Evolutionary conservation across 1,140 invertebrate genomes (phyloP).

Genomic region (Drosophila sechellia): DNA sequence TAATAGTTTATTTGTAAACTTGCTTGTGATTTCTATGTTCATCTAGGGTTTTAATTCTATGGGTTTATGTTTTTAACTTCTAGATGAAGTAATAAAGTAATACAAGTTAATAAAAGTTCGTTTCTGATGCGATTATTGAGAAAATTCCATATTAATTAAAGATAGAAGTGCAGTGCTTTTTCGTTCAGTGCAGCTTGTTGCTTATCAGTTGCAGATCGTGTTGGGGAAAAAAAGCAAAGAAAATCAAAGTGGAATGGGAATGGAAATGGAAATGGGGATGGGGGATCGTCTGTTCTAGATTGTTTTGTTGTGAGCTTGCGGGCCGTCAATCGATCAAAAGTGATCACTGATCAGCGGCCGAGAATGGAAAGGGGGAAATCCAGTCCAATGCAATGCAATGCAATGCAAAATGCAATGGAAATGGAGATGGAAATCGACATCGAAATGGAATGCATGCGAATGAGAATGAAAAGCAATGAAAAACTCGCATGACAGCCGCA

Average conservation of each 20-base stretch:
- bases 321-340: conserved; percentile 41
- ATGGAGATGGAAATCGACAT: conserved; percentile 26
- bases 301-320: conserved; percentile 29
- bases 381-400: conserved; percentile 32
- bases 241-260: too few species aligned
- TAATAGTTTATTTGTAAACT: too few species aligned
- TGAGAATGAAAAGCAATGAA: conserved; percentile 30
- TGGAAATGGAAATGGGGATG: neutral
- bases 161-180: neutral
- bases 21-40: too few species aligned
- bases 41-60: too few species aligned
- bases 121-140: too few species aligned
- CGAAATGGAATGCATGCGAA: conserved; percentile 13
- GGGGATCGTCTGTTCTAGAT: conserved; percentile 15
- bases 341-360: conserved; percentile 11
- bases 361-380: conserved; percentile 2
- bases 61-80: too few species aligned
- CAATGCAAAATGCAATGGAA: conserved; percentile 41
- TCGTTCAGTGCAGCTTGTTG: conserved; percentile 9
- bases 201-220: conserved; percentile 22
- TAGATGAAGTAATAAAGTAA: too few species aligned
- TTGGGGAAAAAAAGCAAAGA: neutral
- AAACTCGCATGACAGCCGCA: conserved; percentile 41
- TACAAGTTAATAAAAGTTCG: too few species aligned
- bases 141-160: too few species aligned